These are phyloP conservation scores for Amaurobius ferox DNA, from an alignment of 2,888 invertebrate genomes.

Conservation along the genomic window DNA sequence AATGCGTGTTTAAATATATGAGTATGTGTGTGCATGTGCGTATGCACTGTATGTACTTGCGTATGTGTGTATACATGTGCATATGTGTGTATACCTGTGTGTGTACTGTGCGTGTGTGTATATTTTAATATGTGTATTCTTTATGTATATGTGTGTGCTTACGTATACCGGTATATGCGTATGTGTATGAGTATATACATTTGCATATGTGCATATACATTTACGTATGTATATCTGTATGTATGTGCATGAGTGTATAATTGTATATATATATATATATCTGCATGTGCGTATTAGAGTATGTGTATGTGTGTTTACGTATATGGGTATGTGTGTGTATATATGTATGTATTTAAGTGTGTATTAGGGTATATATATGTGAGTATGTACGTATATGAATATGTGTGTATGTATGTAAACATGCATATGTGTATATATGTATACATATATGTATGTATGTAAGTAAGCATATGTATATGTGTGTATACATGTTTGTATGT, in stretches of 20 bases:
- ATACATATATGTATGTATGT: constrained; percentile 13
- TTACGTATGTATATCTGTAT: background rate
- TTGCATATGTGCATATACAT: background rate
- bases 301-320: no score
- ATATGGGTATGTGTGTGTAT: no score
- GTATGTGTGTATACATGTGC: background rate
- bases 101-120: no score
- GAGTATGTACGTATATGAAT: no score
- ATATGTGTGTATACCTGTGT: background rate
- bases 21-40: no score
- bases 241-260: background rate
- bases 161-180: background rate
- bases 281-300: no score
- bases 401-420: no score
- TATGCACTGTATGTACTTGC: background rate
- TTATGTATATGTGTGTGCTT: background rate
- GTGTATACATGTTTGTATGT: no score
- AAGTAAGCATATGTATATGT: background rate
- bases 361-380: no score
- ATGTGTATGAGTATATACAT: background rate
- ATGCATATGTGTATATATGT: background rate
- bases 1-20: no score
- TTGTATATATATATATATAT: background rate
- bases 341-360: no score
- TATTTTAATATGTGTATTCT: no score